phyloP scores from a whole-genome alignment of 2,888 invertebrate species.

The Chrysolina oricalcia region DNA sequence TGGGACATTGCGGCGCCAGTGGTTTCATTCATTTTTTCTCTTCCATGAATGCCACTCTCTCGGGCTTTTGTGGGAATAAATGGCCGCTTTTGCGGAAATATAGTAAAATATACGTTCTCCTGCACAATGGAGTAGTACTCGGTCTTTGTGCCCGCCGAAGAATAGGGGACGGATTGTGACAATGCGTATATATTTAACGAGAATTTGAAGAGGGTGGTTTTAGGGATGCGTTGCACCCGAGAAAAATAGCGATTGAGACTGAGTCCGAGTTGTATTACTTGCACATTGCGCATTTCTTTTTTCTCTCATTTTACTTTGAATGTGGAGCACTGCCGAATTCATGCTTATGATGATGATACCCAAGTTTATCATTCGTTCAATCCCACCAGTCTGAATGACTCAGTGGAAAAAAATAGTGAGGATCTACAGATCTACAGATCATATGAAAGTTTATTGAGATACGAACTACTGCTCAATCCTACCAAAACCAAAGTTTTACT shows the following conservation, averaged over 20 bases:
- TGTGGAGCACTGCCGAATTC: too few relatives aligned
- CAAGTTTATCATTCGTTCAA: too few relatives aligned
- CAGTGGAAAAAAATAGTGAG: too few relatives aligned
- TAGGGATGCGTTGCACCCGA: neutral
- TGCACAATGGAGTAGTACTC: constrained; percentile 24
- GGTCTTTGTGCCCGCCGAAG: constrained; percentile 17
- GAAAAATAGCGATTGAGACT: neutral
- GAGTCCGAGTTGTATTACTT: too few relatives aligned
- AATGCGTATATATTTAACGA: constrained; percentile 38
- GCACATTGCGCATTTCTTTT: too few relatives aligned
- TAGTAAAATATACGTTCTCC: constrained; percentile 33
- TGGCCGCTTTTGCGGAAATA: constrained; percentile 33
- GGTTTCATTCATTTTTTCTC: constrained; percentile 58
- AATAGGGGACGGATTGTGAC: constrained; percentile 36
- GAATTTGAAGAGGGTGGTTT: constrained; percentile 26
- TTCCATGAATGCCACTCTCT: constrained; percentile 17
- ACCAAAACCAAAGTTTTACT: too few relatives aligned
- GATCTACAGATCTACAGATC: too few relatives aligned
- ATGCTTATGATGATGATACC: too few relatives aligned
- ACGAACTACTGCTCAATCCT: too few relatives aligned
- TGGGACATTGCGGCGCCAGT: constrained; percentile 61
- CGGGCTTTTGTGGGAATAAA: constrained; percentile 33
- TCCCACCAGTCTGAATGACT: too few relatives aligned
- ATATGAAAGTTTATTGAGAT: too few relatives aligned
- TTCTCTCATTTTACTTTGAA: too few relatives aligned